A percentile compares a stretch with the other conserved stretches of the same genome.
These are phyloP conservation scores for Bathybates hornii DNA, from an alignment of 2,113 vertebrate species.

Conservation along the genomic window DNA sequence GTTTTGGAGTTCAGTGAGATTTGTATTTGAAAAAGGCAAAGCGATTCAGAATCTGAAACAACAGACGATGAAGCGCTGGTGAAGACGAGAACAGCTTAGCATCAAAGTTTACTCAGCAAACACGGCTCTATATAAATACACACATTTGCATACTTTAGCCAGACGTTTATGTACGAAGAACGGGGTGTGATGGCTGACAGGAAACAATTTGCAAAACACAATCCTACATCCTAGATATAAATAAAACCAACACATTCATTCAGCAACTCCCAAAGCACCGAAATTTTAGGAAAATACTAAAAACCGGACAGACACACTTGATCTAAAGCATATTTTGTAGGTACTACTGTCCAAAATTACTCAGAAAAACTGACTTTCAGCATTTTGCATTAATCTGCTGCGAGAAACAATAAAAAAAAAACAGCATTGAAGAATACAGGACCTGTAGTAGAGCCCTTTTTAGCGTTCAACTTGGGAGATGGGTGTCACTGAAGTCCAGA, in stretches of 20 bases:
- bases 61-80: neutral
- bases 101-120: neutral
- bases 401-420: neutral
- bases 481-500: neutral
- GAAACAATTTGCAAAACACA: neutral
- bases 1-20: neutral
- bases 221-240: neutral
- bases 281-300: neutral
- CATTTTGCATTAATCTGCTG: neutral
- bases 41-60: neutral
- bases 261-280: fast-evolving
- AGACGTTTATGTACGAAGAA: neutral
- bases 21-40: neutral
- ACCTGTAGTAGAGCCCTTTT: neutral
- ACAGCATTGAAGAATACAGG: neutral
- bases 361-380: neutral
- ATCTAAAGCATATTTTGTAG: neutral
- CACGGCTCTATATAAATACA: neutral
- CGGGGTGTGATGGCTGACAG: neutral
- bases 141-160: neutral
- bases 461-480: neutral
- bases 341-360: neutral
- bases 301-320: neutral
- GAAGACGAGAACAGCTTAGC: neutral
- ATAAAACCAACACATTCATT: neutral